These are phyloP conservation scores for Eulemur coronatus DNA, from an alignment of 2,797 vertebrate species.

Conservation along the genomic window DNA sequence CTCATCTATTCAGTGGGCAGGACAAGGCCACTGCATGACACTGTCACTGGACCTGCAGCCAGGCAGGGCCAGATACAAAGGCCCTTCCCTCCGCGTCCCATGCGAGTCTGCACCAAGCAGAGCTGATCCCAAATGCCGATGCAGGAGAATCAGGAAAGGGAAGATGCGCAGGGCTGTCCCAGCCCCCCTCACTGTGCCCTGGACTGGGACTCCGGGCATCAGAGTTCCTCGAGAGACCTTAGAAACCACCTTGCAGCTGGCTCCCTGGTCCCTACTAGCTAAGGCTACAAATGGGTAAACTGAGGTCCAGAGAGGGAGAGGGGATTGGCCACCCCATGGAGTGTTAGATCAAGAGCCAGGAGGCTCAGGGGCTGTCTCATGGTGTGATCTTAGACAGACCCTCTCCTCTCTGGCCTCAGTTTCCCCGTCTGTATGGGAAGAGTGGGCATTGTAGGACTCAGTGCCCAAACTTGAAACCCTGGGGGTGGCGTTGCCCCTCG, in stretches of 20 bases:
- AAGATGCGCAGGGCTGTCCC: neutral
- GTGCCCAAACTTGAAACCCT: neutral
- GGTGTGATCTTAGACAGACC: neutral
- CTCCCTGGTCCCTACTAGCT: neutral
- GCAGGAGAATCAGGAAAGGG: neutral
- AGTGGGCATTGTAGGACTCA: neutral
- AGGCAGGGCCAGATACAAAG: neutral
- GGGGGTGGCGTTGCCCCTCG: rapidly evolving
- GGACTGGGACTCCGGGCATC: neutral
- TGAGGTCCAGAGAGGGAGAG: neutral
- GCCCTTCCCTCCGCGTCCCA: no score
- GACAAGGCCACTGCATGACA: neutral
- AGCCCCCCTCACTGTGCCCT: rapidly evolving
- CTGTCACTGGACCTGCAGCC: neutral
- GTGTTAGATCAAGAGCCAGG: neutral
- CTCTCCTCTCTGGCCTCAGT: neutral
- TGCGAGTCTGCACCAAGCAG: neutral
- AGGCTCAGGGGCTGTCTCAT: neutral
- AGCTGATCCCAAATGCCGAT: rapidly evolving
- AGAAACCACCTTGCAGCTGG: neutral
- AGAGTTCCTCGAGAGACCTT: neutral
- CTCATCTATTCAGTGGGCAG: neutral
- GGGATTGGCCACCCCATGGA: neutral
- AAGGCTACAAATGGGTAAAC: neutral
- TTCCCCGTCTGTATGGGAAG: neutral